Evolutionary conservation across 2,888 invertebrate genomes (phyloP), one percentile per base, ranked within the genome.

Genomic region (Eupeodes latifasciatus): DNA sequence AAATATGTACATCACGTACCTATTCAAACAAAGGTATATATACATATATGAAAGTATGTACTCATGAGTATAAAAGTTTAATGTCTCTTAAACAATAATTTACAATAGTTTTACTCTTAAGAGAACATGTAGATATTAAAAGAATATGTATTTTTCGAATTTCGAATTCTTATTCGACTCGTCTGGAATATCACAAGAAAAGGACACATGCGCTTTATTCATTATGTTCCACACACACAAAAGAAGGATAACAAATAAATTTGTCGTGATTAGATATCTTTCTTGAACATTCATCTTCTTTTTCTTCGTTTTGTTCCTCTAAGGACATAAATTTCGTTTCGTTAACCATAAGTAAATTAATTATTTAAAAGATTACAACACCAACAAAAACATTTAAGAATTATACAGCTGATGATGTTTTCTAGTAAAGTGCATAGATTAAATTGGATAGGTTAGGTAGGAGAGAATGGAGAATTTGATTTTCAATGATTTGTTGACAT

Each of bases 321-420:
- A 4, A 27, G 55, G 55, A 69, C 19, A 69, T 44, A 71, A 16
- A 71, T 71, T 71, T 55, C 40, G 55, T 71, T 55, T 71, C 55
- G 36, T 71, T 71, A 44, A 57, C 27, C 2, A 44, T 44, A 71
- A 47, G 10, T n/a, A 4, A 72, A 72, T 72, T 72, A 72, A 72
- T 72, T 72, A 59, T 72, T 72, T 47, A 72, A 59, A 59, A 47
- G 57, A 72, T 59, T 72, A 59, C 47, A n/a, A 27, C 57, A 59
- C 72, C 72, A 40, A 40, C 40, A 40, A 40, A 40, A 40, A 40
- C 1, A 27, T 5, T n/a, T 1, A 34, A 72, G 59, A 34, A 59
- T 14, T n/a, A 59, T 59, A 12, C n/a, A 47, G 44, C 27, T 57
- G 59, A 72, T 59, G 59, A 4, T n/a, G 27, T 69, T 47, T 66